Base-by-base conservation (phyloP, 1,140 invertebrate genomes). In the Temnothorax longispinosus region DNA sequence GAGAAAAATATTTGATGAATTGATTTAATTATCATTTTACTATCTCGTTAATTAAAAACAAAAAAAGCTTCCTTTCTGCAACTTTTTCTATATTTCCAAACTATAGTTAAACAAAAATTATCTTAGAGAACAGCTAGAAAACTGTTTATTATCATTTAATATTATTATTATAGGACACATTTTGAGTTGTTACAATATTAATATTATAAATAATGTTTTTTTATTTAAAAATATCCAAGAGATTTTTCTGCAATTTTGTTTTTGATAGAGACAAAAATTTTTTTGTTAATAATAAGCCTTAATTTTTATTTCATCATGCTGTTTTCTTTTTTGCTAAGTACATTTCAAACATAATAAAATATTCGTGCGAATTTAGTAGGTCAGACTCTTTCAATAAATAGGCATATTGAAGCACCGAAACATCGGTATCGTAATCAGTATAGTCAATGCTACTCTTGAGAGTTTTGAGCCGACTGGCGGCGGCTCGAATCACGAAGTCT, bases 71-170 rank as follows among this genome's bases (percentile, higher is more conserved):
- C 5, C 1, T 65, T 38, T 38, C 32, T 38, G 32, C 32, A n/a
- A 38, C 3, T 41, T 41, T 18, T 7, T 62, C 27, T 27, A 27
- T 27, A 27, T 62, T 62, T 35, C 15, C 6, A 27, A 27, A 27
- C 27, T 27, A 10, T 41, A 44, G 44, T 67, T 65, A 41, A 50
- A 50, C 13, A 50, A 50, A 50, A 69, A 21, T 38, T 47, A 47
- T 69, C 21, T 32, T 13, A 50, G 2, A 71, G 4, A 44, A 71
- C 3, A 38, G 3, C 32, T 65, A 71, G 2, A 50, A 32, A 50
- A 44, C 11, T 41, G n/a, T 13, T 67, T 72, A 50, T 72, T 72
- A 72, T 72, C 2, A 72, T 35, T 52, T 35, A 18, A 52, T 72
- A 35, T 47, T 50, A 50, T 32, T 13, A 54, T 10, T 54, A 15